A percentile compares a stretch with the other conserved stretches of the same genome.
phyloP scores from a whole-genome alignment of 2,113 vertebrate genomes.

The Pyxicephalus adspersus region DNA sequence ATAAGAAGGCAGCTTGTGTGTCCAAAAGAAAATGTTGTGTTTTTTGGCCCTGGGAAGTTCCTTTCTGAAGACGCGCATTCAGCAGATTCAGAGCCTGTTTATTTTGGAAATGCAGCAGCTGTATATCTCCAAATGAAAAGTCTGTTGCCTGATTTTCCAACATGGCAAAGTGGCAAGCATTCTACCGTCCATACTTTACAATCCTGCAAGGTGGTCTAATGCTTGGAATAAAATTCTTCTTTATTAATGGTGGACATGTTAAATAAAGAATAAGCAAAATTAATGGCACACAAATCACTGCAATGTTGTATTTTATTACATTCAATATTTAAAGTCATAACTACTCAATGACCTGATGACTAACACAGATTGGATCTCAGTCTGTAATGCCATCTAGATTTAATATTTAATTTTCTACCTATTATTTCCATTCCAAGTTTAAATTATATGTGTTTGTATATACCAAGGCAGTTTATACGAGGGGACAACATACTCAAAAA shows the following conservation, averaged over 20 bases:
- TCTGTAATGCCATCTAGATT: too few relatives aligned
- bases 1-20: constrained; percentile 53
- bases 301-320: not conserved
- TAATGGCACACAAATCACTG: not conserved
- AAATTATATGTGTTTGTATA: too few relatives aligned
- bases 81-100: constrained; percentile 45
- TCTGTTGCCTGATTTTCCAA: constrained; percentile 45
- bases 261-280: not conserved
- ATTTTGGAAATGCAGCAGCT: constrained; percentile 53
- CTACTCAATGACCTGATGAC: not conserved
- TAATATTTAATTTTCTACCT: too few relatives aligned
- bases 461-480: too few relatives aligned
- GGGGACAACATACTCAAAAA: too few relatives aligned
- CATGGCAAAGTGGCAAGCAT: constrained; percentile 43
- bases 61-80: constrained; percentile 45
- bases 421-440: too few relatives aligned
- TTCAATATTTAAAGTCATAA: not conserved
- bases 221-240: constrained; percentile 1
- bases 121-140: constrained; percentile 35
- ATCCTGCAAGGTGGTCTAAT: constrained; percentile 39
- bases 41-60: constrained; percentile 46
- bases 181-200: constrained; percentile 23
- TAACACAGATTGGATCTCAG: too few relatives aligned
- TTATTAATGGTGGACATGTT: constrained; percentile 3
- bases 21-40: constrained; percentile 57